Conservation (phyloP, 23 tunicate species). For the Ciona savignyi region DNA sequence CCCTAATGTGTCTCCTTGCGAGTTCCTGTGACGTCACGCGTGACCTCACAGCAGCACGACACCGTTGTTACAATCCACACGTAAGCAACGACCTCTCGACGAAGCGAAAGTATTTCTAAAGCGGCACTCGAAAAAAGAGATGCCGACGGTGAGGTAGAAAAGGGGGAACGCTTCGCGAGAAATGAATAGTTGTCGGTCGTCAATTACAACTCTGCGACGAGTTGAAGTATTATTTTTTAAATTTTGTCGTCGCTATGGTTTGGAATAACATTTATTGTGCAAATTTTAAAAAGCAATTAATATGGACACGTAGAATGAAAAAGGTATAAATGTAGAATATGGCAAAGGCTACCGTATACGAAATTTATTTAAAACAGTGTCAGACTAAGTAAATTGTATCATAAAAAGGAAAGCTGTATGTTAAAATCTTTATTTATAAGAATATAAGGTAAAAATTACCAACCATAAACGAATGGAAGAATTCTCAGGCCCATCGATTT, state of each 20-base stretch:
- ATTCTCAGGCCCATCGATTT: too few relatives aligned
- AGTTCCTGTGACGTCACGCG: not conserved
- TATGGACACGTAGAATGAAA: too few relatives aligned
- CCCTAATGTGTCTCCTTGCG: not conserved
- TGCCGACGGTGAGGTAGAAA: not conserved
- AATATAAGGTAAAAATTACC: too few relatives aligned
- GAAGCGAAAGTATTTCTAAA: conserved; percentile 14
- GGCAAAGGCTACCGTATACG: too few relatives aligned
- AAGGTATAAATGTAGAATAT: too few relatives aligned
- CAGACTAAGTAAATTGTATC: too few relatives aligned
- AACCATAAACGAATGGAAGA: too few relatives aligned
- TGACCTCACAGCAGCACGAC: not conserved
- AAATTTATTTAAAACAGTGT: too few relatives aligned
- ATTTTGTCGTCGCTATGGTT: not conserved
- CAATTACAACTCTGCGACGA: not conserved
- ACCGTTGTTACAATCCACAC: not conserved
- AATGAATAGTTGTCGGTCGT: not conserved
- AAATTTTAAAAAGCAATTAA: too few relatives aligned
- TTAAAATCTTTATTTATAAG: too few relatives aligned
- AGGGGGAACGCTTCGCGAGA: not conserved
- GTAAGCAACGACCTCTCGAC: not conserved
- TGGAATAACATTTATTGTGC: too few relatives aligned
- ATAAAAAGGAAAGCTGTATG: too few relatives aligned
- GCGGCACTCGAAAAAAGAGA: conserved; percentile 5
- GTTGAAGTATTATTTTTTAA: not conserved